Evolutionary conservation across 2,888 invertebrate species (phyloP).

Genomic region (Ichneumoninae sp.): DNA sequence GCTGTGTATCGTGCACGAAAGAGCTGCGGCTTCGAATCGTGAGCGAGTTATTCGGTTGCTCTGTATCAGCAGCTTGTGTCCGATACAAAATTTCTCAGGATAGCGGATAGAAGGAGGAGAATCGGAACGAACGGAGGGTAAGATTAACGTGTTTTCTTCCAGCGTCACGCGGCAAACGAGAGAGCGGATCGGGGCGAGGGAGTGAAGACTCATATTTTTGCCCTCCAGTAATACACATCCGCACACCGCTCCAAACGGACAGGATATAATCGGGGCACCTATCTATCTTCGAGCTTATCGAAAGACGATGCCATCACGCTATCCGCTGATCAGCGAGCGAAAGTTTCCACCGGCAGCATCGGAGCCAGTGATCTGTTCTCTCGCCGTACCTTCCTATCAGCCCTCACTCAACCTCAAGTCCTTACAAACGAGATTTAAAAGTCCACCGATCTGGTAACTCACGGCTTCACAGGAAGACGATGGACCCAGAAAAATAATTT

Average conservation of each 20-base stretch:
- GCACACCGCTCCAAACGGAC: constrained; percentile 26
- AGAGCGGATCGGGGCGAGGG: constrained; percentile 21
- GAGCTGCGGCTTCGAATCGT: constrained; percentile 21
- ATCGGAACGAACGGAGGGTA: constrained; percentile 49
- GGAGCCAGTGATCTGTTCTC: constrained; percentile 44
- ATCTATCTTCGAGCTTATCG: constrained; percentile 74
- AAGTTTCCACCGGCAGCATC: constrained; percentile 70
- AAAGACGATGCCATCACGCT: constrained; percentile 75
- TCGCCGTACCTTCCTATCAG: constrained; percentile 19
- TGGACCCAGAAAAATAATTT: no score
- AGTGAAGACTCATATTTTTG: constrained; percentile 29
- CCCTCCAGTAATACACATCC: constrained; percentile 32
- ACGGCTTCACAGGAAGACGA: neutral
- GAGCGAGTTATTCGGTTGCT: constrained; percentile 29
- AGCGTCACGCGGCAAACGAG: constrained; percentile 53
- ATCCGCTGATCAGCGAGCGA: constrained; percentile 76
- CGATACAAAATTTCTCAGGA: constrained; percentile 45
- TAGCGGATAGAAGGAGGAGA: constrained; percentile 36
- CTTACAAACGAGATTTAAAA: neutral
- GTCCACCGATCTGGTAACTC: neutral
- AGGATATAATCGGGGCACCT: constrained; percentile 59
- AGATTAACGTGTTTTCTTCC: constrained; percentile 58
- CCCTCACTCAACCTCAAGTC: neutral
- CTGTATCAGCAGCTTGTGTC: constrained; percentile 37
- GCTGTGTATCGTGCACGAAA: constrained; percentile 37